Conservation (phyloP, 2,113 vertebrate species). For the Epinephelus lanceolatus region DNA sequence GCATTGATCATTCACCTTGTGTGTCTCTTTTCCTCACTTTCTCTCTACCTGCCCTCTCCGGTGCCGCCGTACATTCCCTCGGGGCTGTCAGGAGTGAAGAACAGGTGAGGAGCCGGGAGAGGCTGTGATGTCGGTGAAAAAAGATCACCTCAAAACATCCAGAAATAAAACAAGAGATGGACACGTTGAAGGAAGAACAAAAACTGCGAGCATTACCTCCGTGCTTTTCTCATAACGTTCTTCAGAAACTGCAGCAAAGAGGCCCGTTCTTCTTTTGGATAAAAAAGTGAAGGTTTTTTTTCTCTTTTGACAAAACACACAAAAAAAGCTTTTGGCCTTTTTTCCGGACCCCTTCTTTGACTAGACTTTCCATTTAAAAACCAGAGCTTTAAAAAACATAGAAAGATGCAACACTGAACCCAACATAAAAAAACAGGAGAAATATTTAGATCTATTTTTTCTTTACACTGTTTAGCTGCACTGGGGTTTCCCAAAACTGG, state of each 20-base stretch:
- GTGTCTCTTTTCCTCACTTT: conserved; percentile 31
- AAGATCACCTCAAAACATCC: conserved; percentile 56
- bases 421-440: conserved; percentile 60
- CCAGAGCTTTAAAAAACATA: conserved; percentile 74
- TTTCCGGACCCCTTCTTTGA: conserved; percentile 53
- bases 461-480: conserved; percentile 78
- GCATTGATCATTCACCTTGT: conserved; percentile 68
- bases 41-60: conserved; percentile 15
- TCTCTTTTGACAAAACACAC: conserved; percentile 53
- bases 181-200: conserved; percentile 57
- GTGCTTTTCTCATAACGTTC: conserved; percentile 42
- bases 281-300: conserved; percentile 32
- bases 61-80: conserved; percentile 53
- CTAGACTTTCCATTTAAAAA: conserved; percentile 70
- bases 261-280: conserved; percentile 58
- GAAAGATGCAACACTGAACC: conserved; percentile 73
- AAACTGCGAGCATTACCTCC: conserved; percentile 50
- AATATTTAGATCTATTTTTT: conserved; percentile 39
- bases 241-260: conserved; percentile 51
- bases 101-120: conserved; percentile 34
- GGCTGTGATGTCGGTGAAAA: conserved; percentile 35
- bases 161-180: conserved; percentile 54
- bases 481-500: conserved; percentile 59
- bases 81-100: conserved; percentile 43
- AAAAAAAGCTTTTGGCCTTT: conserved; percentile 54